Conservation (phyloP, 2,797 vertebrate species). For the Emys orbicularis region DNA sequence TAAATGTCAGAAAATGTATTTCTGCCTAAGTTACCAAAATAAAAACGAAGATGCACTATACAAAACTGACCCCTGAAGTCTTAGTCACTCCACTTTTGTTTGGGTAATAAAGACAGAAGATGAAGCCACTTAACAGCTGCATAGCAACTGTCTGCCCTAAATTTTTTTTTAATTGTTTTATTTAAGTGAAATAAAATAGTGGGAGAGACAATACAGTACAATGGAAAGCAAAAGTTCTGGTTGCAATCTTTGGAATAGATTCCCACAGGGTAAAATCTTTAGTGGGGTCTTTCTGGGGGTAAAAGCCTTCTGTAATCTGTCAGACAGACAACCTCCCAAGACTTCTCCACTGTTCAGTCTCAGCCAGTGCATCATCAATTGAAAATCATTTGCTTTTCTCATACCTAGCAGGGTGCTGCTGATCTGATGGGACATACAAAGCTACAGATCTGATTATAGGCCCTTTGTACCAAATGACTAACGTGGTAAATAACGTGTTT, state of each 20-base stretch:
- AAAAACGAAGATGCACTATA: neutral
- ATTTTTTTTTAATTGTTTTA: neutral
- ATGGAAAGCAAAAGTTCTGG: neutral
- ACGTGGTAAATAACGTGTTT: neutral
- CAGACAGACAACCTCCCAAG: neutral
- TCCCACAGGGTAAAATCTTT: neutral
- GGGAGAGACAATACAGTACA: neutral
- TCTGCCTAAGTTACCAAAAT: neutral
- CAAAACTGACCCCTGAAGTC: neutral
- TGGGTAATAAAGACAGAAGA: neutral
- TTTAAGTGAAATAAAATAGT: slow-evolving; percentile 1
- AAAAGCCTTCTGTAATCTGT: neutral
- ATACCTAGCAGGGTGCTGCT: neutral
- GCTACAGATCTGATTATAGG: neutral
- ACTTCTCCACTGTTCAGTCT: neutral
- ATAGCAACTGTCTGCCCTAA: neutral
- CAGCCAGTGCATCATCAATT: neutral
- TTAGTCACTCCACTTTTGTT: neutral
- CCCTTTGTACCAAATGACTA: neutral
- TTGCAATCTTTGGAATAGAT: neutral
- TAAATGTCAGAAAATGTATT: neutral
- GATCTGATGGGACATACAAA: neutral
- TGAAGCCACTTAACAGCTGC: neutral
- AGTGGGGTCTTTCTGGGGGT: neutral
- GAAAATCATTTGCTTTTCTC: neutral